Evolutionary conservation across 2,888 invertebrate genomes (phyloP).

Genomic region (Cosmia pyralina): DNA sequence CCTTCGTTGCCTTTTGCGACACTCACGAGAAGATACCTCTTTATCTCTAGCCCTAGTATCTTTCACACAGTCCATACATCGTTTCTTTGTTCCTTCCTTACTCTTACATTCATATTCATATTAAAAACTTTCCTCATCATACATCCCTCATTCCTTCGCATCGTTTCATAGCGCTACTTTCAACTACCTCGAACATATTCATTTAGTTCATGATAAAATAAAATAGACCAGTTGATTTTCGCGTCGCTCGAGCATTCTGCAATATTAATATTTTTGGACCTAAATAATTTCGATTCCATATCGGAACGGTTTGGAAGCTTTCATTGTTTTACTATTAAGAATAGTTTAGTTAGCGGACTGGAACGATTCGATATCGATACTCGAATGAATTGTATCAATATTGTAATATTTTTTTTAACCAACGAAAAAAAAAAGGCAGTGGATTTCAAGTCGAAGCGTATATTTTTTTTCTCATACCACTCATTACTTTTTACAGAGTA

Average conservation of each 20-base stretch:
- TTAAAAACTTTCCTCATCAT: background rate
- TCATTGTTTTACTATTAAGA: conserved; percentile 42
- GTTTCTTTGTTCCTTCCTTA: too few relatives aligned
- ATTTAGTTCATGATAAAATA: background rate
- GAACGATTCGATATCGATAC: conserved; percentile 22
- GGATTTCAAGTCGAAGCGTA: too few relatives aligned
- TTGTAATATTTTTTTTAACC: background rate
- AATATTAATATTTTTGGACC: conserved; percentile 14
- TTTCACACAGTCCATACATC: background rate
- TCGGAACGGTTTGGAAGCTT: background rate
- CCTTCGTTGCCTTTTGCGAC: too few relatives aligned
- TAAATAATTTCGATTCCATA: conserved; percentile 30
- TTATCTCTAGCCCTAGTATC: too few relatives aligned
- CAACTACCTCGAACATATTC: background rate
- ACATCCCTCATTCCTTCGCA: too few relatives aligned
- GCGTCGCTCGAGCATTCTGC: background rate
- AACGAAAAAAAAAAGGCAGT: too few relatives aligned
- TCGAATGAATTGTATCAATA: conserved; percentile 16
- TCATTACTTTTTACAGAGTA: too few relatives aligned
- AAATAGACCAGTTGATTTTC: background rate
- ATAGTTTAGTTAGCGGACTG: conserved; percentile 33
- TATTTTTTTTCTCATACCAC: too few relatives aligned
- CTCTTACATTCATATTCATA: too few relatives aligned
- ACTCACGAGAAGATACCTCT: too few relatives aligned
- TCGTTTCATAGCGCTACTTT: too few relatives aligned